Base-by-base conservation (phyloP, 2,113 vertebrate genomes). In the Tupaia chinensis region DNA sequence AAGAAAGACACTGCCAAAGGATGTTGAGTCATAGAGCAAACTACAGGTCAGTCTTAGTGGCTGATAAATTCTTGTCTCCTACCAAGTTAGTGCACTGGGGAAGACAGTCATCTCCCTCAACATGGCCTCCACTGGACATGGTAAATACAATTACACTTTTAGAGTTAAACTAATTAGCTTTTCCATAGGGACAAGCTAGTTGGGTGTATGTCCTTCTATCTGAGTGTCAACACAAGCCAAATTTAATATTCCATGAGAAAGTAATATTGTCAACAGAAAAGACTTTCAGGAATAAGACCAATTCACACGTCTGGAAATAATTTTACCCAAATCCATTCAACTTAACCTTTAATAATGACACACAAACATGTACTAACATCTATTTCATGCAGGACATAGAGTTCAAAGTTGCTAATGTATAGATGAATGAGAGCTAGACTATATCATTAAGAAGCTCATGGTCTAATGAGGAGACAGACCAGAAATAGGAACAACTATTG, bases 281-380 rank as follows among this genome's bases (percentile, higher is more conserved):
- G 13, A 61, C 2, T 81, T 89, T 89, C 84, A 91, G 72, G 72
- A 92, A 87, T 53, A 96, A 7, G 87, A 91, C 86, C 53, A 80
- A 89, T 90, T 80, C 68, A 61, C 4, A 90, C 27, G 25, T 17
- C 80, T 88, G 73, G 58, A 87, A 92, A 81, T 81, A 44, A 25
- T 89, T 88, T 92, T 61, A 44, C 68, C 54, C 76, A 94, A 88
- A 93, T 27, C 29, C 17, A 70, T 60, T 88, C 53, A 82, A 70
- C 34, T 76, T 89, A 89, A 54, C 53, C 6, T 95, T 94, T 25
- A 58, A 65, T 58, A 44, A 22, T 74, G 34, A 8, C n/a, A 95
- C 69, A 63, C 91, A 29, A 68, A 72, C 29, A 76, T 53, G 32
- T 25, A 34, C 15, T 16, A 68, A 63, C 16, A 70, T 68, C 11